These are phyloP conservation scores for Tachina fera DNA, from an alignment of 2,888 invertebrate genomes.

Conservation along the genomic window DNA sequence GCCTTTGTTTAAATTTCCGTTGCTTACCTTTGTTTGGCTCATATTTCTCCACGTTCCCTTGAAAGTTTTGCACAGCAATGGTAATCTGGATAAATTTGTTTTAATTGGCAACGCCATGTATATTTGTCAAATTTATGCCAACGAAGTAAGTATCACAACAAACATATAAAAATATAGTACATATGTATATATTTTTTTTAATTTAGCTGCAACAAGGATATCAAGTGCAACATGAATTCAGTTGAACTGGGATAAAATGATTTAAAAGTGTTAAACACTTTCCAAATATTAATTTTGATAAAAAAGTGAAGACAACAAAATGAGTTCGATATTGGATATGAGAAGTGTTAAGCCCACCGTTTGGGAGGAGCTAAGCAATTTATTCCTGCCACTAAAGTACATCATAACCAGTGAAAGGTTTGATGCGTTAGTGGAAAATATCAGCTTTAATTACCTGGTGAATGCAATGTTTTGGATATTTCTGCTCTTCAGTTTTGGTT, in stretches of 20 bases:
- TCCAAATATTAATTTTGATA: not conserved
- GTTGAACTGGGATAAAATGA: not conserved
- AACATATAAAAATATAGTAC: slow-evolving; percentile 31
- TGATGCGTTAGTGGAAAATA: slow-evolving; percentile 80
- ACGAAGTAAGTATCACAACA: slow-evolving; percentile 44
- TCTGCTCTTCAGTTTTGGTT: slow-evolving; percentile 78
- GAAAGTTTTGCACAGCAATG: not conserved
- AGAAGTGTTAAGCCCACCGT: slow-evolving; percentile 79
- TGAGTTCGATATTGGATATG: slow-evolving; percentile 82
- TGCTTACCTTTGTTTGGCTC: slow-evolving; percentile 44
- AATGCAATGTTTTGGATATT: slow-evolving; percentile 83
- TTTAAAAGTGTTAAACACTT: not conserved
- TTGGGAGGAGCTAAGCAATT: slow-evolving; percentile 81
- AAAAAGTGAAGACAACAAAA: slow-evolving; percentile 62
- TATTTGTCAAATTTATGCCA: slow-evolving; percentile 18
- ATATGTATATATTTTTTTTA: slow-evolving; percentile 2
- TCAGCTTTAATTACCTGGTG: slow-evolving; percentile 80
- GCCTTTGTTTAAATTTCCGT: not conserved
- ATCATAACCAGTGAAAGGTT: slow-evolving; percentile 80
- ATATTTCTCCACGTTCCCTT: slow-evolving; percentile 8
- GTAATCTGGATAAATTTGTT: not conserved
- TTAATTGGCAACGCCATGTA: slow-evolving; percentile 33
- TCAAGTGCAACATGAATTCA: slow-evolving; percentile 29
- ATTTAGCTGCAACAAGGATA: slow-evolving; percentile 37
- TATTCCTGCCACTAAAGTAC: slow-evolving; percentile 81